Evolutionary conservation across 2,888 invertebrate species (phyloP).

Genomic region (Tyria jacobaeae): DNA sequence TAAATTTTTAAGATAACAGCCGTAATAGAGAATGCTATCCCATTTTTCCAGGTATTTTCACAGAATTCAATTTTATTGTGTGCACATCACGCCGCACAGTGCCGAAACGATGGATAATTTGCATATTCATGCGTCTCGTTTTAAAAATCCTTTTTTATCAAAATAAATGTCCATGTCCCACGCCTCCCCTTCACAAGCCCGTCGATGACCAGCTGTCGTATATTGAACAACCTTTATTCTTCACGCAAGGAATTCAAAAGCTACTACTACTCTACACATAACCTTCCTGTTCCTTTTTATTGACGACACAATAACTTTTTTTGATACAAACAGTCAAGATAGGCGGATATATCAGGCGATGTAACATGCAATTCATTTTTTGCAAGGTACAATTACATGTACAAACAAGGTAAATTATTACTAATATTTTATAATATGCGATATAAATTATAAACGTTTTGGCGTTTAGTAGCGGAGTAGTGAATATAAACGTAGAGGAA

Average conservation of each 20-base stretch:
- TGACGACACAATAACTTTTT: conserved; percentile 27
- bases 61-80: conserved; percentile 56
- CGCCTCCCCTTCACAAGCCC: conserved; percentile 22
- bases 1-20: conserved; percentile 7
- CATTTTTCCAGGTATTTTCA: conserved; percentile 51
- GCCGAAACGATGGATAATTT: conserved; percentile 51
- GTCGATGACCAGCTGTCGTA: conserved; percentile 33
- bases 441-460: no score
- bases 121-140: conserved; percentile 60
- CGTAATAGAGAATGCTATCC: conserved; percentile 22
- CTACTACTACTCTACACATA: conserved; percentile 25
- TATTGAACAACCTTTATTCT: conserved; percentile 40
- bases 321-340: conserved; percentile 4
- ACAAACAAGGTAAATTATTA: no score
- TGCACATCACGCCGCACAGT: conserved; percentile 48
- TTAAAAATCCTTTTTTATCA: conserved; percentile 54
- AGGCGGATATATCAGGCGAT: no score
- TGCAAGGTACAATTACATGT: no score
- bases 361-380: background rate
- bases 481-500: no score
- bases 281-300: conserved; percentile 18
- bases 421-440: no score
- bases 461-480: no score
- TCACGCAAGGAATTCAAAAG: conserved; percentile 20
- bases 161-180: conserved; percentile 39